Evolutionary conservation across 2,797 vertebrate genomes (phyloP).

Genomic region (Dicrostonyx torquatus): DNA sequence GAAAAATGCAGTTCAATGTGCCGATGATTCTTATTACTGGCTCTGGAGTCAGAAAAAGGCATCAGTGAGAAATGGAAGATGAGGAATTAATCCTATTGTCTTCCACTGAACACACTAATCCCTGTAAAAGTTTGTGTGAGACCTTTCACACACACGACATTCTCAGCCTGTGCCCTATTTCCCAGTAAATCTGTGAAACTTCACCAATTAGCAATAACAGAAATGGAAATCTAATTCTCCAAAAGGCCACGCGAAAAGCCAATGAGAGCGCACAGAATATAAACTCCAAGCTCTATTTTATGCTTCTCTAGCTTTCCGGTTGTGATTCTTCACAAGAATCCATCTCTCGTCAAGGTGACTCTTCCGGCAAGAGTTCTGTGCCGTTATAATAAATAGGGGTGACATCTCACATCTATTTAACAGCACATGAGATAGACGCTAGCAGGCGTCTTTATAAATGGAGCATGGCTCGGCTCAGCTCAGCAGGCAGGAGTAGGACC

Average conservation of each 20-base stretch:
- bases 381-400: conserved; percentile 23
- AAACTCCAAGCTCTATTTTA: neutral
- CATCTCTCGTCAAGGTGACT: conserved; percentile 63
- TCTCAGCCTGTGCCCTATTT: neutral
- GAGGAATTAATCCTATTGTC: conserved; percentile 1
- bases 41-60: neutral
- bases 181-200: neutral
- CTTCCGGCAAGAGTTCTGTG: neutral
- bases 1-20: conserved; percentile 60
- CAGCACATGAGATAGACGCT: neutral
- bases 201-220: conserved; percentile 16
- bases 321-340: conserved; percentile 23
- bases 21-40: neutral
- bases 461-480: conserved; percentile 1
- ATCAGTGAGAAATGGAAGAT: neutral
- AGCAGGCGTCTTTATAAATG: conserved; percentile 19
- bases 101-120: neutral
- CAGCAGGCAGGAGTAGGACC: neutral
- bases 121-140: neutral
- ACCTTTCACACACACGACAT: neutral
- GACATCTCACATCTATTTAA: conserved; percentile 27
- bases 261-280: conserved; percentile 35
- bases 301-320: conserved; percentile 30
- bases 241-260: neutral
- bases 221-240: conserved; percentile 32